phyloP scores from a whole-genome alignment of 2,888 invertebrate genomes.

The Chorisops tibialis region DNA sequence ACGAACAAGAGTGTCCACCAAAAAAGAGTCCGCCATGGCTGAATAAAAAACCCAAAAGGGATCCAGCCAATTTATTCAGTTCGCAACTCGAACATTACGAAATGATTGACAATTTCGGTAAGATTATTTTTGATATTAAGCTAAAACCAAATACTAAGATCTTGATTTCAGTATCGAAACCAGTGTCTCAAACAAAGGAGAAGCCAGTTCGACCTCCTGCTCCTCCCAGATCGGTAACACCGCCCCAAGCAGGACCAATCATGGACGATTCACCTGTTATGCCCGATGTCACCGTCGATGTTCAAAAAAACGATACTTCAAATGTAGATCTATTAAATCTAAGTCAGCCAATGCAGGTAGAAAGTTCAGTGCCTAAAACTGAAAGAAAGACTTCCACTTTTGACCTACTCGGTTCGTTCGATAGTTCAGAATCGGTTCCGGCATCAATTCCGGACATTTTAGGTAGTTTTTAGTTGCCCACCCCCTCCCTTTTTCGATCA shows the following conservation, averaged over 20 bases:
- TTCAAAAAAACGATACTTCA: conserved; percentile 36
- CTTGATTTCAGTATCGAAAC: conserved; percentile 51
- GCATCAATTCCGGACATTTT: conserved; percentile 47
- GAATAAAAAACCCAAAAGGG: conserved; percentile 60
- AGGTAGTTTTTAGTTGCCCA: conserved; percentile 31
- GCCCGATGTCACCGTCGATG: conserved; percentile 47
- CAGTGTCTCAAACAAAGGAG: conserved; percentile 38
- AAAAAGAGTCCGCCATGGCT: conserved; percentile 73
- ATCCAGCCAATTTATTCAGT: conserved; percentile 63
- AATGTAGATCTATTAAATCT: conserved; percentile 60
- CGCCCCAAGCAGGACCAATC: conserved; percentile 38
- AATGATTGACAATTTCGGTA: conserved; percentile 79
- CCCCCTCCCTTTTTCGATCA: too few species aligned
- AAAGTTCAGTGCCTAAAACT: conserved; percentile 38
- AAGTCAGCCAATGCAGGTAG: conserved; percentile 44
- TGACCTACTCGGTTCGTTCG: conserved; percentile 59
- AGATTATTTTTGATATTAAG: conserved; percentile 33
- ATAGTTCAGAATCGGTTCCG: conserved; percentile 46
- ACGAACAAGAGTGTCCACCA: conserved; percentile 66
- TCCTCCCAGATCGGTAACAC: conserved; percentile 45
- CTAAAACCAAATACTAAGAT: conserved; percentile 3
- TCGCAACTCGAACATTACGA: conserved; percentile 79
- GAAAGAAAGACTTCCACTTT: conserved; percentile 54
- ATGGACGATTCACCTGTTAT: conserved; percentile 40
- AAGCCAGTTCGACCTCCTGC: conserved; percentile 40